Conservation (phyloP, 2,113 vertebrate genomes). For the Sminthopsis crassicaudata region DNA sequence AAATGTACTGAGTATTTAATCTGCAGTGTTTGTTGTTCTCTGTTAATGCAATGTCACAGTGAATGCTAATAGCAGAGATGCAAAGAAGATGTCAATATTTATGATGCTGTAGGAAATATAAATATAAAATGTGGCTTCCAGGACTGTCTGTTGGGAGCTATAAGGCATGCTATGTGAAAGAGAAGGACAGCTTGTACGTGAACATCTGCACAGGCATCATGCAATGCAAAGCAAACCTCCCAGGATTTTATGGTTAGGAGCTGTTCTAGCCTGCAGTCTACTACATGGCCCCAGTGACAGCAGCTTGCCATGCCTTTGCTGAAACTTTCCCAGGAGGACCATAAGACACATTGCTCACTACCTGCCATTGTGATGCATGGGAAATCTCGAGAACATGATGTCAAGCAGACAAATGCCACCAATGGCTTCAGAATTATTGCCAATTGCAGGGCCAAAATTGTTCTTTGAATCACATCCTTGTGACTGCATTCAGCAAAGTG, state of each 20-base stretch:
- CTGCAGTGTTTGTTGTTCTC: neutral
- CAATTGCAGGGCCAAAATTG: neutral
- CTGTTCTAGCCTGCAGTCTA: neutral
- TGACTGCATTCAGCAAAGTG: constrained; percentile 3
- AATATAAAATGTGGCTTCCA: constrained; percentile 24
- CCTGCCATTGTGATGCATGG: neutral
- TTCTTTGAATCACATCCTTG: constrained; percentile 4
- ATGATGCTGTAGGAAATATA: constrained; percentile 42
- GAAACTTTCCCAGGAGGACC: neutral
- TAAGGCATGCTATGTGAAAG: neutral
- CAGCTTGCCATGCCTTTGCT: constrained; percentile 3
- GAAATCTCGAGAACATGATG: neutral
- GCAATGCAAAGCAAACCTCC: neutral
- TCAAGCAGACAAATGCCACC: neutral
- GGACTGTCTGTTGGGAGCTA: neutral
- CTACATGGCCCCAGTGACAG: neutral
- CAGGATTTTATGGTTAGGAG: neutral
- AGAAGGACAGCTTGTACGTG: constrained; percentile 3
- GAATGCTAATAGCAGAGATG: neutral
- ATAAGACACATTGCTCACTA: neutral
- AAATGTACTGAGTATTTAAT: neutral
- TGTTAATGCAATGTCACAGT: constrained; percentile 7
- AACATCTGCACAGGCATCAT: neutral
- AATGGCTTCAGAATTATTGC: neutral
- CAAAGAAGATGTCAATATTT: constrained; percentile 43